A percentile compares a stretch with the other conserved stretches of the same genome.
These are phyloP conservation scores for Sebastes glaucus DNA, from an alignment of 2,797 vertebrate genomes.

Conservation along the genomic window DNA sequence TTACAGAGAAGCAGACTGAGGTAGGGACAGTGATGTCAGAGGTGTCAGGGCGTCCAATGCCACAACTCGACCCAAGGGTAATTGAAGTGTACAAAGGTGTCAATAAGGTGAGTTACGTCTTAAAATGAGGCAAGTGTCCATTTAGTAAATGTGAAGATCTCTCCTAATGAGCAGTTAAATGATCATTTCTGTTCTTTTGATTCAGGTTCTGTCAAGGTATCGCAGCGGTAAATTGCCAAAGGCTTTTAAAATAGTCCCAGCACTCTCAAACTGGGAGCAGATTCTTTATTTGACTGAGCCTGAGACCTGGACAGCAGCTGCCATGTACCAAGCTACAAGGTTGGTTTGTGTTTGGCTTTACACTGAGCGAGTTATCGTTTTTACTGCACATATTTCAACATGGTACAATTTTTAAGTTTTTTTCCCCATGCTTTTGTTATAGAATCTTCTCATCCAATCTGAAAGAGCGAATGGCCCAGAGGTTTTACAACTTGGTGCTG, in stretches of 20 bases:
- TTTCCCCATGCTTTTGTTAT: neutral
- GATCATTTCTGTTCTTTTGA: neutral
- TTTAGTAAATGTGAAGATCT: neutral
- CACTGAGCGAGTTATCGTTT: neutral
- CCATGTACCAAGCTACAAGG: conserved; percentile 98
- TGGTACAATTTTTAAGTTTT: neutral
- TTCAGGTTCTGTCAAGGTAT: conserved; percentile 92
- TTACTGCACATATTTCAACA: neutral
- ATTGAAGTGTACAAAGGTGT: conserved; percentile 94
- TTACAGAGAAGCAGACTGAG: conserved; percentile 98
- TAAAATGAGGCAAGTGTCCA: neutral
- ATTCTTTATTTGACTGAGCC: conserved; percentile 96
- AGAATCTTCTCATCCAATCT: conserved; percentile 98
- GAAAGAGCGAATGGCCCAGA: conserved; percentile 96
- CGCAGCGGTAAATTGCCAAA: conserved; percentile 97
- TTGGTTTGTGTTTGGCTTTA: conserved; percentile 45
- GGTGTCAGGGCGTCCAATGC: conserved; percentile 87
- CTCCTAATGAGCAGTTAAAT: neutral
- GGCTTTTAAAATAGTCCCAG: conserved; percentile 97
- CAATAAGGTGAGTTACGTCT: conserved; percentile 85
- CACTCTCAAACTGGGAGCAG: conserved; percentile 98
- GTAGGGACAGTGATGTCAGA: conserved; percentile 94
- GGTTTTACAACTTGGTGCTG: conserved; percentile 96
- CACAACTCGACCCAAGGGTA: conserved; percentile 91
- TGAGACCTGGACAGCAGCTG: conserved; percentile 93